Evolutionary conservation across 2,797 vertebrate species (phyloP).

Genomic region (Alcedo quadribrachys): DNA sequence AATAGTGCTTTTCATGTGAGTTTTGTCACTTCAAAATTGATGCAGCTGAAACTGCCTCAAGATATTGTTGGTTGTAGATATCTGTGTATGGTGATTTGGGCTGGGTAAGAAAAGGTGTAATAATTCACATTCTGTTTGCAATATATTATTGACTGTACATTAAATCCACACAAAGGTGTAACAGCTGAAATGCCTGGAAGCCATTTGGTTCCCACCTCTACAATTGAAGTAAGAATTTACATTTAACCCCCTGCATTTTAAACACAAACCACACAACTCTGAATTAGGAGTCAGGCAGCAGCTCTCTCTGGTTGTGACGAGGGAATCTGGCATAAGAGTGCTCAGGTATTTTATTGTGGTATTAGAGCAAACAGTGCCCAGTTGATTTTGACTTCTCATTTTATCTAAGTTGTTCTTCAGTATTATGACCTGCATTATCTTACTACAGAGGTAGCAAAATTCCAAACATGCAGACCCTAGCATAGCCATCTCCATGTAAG

Average conservation of each 20-base stretch:
- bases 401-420: background rate
- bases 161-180: background rate
- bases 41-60: background rate
- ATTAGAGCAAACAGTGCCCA: background rate
- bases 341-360: background rate
- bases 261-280: background rate
- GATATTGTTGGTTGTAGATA: background rate
- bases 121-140: background rate
- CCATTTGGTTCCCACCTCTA: slow-evolving; percentile 8
- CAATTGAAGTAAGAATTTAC: background rate
- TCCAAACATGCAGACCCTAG: background rate
- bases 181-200: slow-evolving; percentile 3
- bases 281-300: background rate
- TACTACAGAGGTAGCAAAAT: background rate
- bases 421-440: background rate
- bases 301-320: fast-evolving
- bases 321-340: background rate
- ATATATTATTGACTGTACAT: background rate
- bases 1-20: background rate
- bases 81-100: background rate
- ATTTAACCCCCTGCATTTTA: background rate
- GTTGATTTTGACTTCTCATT: background rate
- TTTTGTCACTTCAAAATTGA: background rate
- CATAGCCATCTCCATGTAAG: background rate
- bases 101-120: background rate